Percentiles rank a stretch among this genome's conserved stretches.
Conservation (phyloP, 1,140 invertebrate species). For the Aphis gossypii region DNA sequence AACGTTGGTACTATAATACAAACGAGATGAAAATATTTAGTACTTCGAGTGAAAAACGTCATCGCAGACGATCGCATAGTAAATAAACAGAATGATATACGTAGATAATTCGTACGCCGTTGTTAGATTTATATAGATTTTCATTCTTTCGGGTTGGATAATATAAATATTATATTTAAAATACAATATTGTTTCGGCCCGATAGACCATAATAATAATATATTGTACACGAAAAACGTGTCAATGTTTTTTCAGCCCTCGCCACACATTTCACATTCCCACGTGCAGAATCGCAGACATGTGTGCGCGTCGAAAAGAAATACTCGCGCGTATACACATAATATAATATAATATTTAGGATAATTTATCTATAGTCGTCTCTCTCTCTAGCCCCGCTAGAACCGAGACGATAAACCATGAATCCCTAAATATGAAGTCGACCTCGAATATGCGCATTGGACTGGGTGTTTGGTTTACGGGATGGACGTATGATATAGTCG, state of each 20-base stretch:
- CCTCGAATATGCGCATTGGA: not conserved
- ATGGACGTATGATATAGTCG: not conserved
- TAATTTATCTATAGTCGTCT: not conserved
- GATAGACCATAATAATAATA: not conserved
- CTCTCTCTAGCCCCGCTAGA: not conserved
- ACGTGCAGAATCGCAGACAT: conserved; percentile 45
- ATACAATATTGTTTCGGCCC: not conserved
- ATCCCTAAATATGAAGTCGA: not conserved
- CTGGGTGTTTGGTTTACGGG: not conserved
- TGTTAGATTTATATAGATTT: not conserved
- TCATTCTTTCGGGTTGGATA: not conserved
- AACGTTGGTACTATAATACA: not conserved
- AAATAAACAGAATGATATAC: not conserved
- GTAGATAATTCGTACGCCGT: not conserved
- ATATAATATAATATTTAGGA: not conserved
- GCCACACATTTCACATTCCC: conserved; percentile 27
- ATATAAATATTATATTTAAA: not conserved
- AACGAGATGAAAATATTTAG: not conserved
- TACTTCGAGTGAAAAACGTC: not conserved
- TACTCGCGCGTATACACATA: not conserved
- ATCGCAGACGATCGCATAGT: not conserved
- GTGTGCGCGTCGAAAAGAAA: conserved; percentile 33
- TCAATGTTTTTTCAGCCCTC: conserved; percentile 42
- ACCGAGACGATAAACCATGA: not conserved
- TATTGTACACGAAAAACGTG: conserved; percentile 23